Percentiles rank a stretch among this genome's conserved stretches.
Evolutionary conservation across 53 echinoderm and acorn worm genomes (phyloP).

Genomic region (Pentamera pediparva): DNA sequence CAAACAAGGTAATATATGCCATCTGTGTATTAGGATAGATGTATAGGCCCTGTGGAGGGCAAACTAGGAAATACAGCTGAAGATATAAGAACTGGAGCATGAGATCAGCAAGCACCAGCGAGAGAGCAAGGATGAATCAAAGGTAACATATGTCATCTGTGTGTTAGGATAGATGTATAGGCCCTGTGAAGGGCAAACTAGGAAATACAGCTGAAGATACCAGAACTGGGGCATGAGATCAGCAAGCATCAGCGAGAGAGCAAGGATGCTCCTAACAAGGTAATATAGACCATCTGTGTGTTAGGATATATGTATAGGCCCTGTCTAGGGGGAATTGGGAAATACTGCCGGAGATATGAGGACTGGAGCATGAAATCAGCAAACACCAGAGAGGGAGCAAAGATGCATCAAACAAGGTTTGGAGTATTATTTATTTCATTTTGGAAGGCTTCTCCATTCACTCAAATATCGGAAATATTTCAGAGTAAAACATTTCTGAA

Average conservation of each 20-base stretch:
- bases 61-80: constrained; percentile 80
- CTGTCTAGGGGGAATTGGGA: too few relatives aligned
- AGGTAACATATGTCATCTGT: constrained; percentile 38
- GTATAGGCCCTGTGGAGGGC: constrained; percentile 52
- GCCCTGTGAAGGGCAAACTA: constrained; percentile 70
- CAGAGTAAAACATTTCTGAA: neutral
- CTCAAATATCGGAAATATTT: too few relatives aligned
- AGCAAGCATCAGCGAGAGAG: constrained; percentile 73
- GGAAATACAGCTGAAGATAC: constrained; percentile 78
- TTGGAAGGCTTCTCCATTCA: too few relatives aligned
- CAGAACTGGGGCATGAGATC: constrained; percentile 79
- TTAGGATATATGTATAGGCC: too few relatives aligned
- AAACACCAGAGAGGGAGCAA: too few relatives aligned
- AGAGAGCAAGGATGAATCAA: constrained; percentile 88
- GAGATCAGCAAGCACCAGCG: constrained; percentile 60
- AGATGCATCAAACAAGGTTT: too few relatives aligned
- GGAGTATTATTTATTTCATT: too few relatives aligned
- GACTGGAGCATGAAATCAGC: too few relatives aligned
- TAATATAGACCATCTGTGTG: neutral
- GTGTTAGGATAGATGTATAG: neutral
- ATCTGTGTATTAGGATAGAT: neutral
- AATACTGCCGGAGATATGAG: too few relatives aligned
- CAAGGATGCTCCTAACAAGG: constrained; percentile 88
- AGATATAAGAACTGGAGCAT: constrained; percentile 92
- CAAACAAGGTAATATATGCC: constrained; percentile 54